Percentiles rank a stretch among this genome's conserved stretches.
Evolutionary conservation across 2,113 vertebrate genomes (phyloP).

Genomic region (Jacana jacana): DNA sequence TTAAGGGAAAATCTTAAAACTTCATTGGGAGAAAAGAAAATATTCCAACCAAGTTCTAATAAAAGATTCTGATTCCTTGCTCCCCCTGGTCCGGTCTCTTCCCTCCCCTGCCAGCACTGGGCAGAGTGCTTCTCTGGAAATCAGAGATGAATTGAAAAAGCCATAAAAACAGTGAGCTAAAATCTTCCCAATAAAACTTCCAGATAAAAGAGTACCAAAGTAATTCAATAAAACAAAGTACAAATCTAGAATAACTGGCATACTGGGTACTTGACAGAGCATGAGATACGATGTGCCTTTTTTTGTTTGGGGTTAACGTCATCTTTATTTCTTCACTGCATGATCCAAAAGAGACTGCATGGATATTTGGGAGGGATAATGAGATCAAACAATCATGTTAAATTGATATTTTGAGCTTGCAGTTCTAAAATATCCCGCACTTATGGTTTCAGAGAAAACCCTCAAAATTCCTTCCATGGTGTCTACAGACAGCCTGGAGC

Average conservation of each 20-base stretch:
- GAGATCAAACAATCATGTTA: not conserved
- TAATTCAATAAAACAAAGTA: not conserved
- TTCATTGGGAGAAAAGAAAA: not conserved
- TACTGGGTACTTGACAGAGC: not conserved
- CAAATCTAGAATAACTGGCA: not conserved
- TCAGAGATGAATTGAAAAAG: not conserved
- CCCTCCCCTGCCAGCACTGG: not conserved
- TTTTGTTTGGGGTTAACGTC: not conserved
- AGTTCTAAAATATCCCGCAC: not conserved
- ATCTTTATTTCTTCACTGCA: not conserved
- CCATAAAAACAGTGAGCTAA: not conserved
- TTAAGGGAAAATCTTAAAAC: not conserved
- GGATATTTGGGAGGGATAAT: not conserved
- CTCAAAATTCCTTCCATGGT: not conserved
- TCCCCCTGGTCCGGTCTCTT: not conserved
- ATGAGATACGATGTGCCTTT: fast-evolving
- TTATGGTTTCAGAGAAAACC: not conserved
- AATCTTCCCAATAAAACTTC: not conserved
- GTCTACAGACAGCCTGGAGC: not conserved
- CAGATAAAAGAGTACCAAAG: not conserved
- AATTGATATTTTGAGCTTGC: not conserved
- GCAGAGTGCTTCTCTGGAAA: not conserved
- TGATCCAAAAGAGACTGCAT: not conserved
- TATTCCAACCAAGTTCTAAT: not conserved
- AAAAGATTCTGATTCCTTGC: not conserved